A percentile compares a stretch with the other conserved stretches of the same genome.
Conservation (phyloP, 2,113 vertebrate genomes). For the Aspidoscelis tigris region DNA sequence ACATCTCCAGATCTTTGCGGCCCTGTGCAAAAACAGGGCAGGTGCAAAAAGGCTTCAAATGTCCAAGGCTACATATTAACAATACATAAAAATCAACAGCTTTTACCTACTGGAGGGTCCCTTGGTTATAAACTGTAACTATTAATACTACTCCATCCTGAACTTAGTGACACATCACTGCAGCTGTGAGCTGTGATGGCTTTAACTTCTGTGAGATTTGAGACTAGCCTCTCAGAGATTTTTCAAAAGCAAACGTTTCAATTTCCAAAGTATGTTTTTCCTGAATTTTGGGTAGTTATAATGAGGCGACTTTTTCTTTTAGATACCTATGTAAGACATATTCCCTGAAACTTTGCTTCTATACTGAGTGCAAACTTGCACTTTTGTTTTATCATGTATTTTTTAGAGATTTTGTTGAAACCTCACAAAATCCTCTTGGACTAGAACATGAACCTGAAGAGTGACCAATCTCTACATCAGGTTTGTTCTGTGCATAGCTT, state of each 20-base stretch:
- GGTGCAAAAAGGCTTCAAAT: too few relatives aligned
- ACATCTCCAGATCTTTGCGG: too few relatives aligned
- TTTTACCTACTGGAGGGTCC: neutral
- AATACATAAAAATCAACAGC: neutral
- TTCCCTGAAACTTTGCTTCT: neutral
- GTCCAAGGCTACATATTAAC: neutral
- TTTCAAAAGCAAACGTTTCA: neutral
- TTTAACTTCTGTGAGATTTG: neutral
- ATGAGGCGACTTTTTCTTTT: neutral
- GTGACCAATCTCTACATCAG: neutral
- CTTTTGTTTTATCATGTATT: neutral
- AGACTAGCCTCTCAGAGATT: neutral
- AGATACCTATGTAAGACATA: neutral
- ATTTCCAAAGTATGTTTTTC: neutral
- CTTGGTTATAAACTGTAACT: neutral
- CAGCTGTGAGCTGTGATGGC: neutral
- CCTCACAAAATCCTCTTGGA: neutral
- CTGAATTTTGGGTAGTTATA: neutral
- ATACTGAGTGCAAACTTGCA: neutral
- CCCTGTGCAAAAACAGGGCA: too few relatives aligned
- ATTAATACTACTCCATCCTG: neutral
- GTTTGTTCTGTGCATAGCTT: neutral
- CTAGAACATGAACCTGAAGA: slow-evolving; percentile 1
- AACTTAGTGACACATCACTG: neutral
- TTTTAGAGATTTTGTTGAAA: slow-evolving; percentile 1